phyloP scores from a whole-genome alignment of 1,140 invertebrate genomes.

The Aporrectodea caliginosa region DNA sequence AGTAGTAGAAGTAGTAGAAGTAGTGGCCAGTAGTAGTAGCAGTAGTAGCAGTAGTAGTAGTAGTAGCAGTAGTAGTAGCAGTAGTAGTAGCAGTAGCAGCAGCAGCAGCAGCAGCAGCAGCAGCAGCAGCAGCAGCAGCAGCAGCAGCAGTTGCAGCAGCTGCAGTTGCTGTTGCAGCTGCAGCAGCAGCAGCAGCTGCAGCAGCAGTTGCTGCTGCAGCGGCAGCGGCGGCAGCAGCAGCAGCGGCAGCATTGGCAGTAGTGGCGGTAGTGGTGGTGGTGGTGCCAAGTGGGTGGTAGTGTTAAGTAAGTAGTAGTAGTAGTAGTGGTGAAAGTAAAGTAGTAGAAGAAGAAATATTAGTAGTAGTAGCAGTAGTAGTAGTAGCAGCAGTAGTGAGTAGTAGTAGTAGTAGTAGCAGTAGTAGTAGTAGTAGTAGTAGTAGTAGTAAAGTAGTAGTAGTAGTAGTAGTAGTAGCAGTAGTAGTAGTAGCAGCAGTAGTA shows the following conservation, averaged over 20 bases:
- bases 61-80: neutral
- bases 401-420: conserved; percentile 42
- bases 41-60: no score
- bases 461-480: conserved; percentile 28
- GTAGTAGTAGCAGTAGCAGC: conserved; percentile 35
- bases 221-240: conserved; percentile 38
- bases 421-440: conserved; percentile 38
- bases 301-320: conserved; percentile 42
- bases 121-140: conserved; percentile 48
- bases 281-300: conserved; percentile 47
- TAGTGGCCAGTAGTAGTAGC: conserved; percentile 4
- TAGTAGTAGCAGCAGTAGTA: conserved; percentile 26
- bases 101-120: conserved; percentile 49
- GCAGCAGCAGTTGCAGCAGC: conserved; percentile 47
- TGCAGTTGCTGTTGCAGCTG: conserved; percentile 35
- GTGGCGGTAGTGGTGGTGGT: conserved; percentile 36
- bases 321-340: conserved; percentile 47
- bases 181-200: conserved; percentile 51
- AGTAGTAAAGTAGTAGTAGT: conserved; percentile 11
- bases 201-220: conserved; percentile 37
- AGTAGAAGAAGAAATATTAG: no score
- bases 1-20: no score
- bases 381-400: no score
- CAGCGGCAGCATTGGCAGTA: conserved; percentile 36
- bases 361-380: no score